phyloP scores from a whole-genome alignment of 1,140 invertebrate genomes.

The Papilio machaon region DNA sequence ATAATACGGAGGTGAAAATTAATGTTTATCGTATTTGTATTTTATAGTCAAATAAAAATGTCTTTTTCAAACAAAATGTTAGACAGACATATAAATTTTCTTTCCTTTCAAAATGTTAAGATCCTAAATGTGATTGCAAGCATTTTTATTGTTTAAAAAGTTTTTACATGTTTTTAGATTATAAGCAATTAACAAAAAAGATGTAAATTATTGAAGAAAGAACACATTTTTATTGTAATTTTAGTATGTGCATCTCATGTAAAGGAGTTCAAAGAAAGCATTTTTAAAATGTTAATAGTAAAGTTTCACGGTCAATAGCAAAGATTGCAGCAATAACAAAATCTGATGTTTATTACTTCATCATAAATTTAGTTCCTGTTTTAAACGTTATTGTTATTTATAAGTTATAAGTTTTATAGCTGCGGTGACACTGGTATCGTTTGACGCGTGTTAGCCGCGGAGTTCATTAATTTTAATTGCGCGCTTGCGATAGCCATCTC shows the following conservation, averaged over 20 bases:
- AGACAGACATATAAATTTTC: neutral
- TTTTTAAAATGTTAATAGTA: no score
- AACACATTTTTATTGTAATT: no score
- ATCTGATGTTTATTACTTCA: neutral
- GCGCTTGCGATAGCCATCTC: constrained; percentile 61
- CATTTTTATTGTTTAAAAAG: no score
- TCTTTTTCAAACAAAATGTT: neutral
- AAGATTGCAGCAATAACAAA: neutral
- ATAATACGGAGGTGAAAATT: neutral
- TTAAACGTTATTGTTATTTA: constrained; percentile 10
- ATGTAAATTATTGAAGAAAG: no score
- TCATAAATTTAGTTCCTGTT: neutral
- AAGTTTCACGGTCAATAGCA: no score
- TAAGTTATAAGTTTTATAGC: constrained; percentile 9
- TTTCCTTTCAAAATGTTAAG: neutral
- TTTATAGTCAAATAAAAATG: neutral
- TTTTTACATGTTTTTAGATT: no score
- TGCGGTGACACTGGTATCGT: constrained; percentile 6
- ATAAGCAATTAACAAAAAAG: no score
- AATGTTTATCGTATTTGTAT: neutral
- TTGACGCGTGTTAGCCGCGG: constrained; percentile 28
- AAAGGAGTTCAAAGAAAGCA: no score
- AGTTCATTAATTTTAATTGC: constrained; percentile 76
- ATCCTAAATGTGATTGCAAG: neutral
- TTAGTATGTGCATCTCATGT: no score